Base-by-base conservation (phyloP, 2,888 invertebrate species). In the Schizaphis graminum region DNA sequence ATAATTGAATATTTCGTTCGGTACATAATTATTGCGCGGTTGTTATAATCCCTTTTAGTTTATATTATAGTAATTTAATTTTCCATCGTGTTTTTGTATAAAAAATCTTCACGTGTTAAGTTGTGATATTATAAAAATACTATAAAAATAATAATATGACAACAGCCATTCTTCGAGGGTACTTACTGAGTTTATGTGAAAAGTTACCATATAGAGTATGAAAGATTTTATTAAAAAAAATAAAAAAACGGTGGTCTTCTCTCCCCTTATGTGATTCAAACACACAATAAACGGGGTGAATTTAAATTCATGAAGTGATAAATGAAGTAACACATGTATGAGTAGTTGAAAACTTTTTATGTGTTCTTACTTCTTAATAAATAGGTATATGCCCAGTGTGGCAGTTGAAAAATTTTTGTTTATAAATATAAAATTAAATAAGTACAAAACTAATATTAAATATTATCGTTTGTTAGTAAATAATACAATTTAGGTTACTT, bases 281-380 rank as follows among this genome's bases (percentile, higher is more conserved):
- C 53, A 49, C 57, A 57, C 61, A 44, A 91, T 91, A 94, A 94
- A 94, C 90, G 94, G 86, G 94, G 94, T 94, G 94, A 94, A 91
- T 94, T 91, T 91, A 91, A 86, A 94, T 94, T 90, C 87, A 94
- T 94, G 87, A 94, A 94, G 90, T 94, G 94, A 94, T 94, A 94
- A 94, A 94, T 94, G 94, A 67, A 94, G 90, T 86, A 94, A 94
- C 94, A 94, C 94, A 44, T 91, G 90, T 94, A 90, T 35, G 89
- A 90, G 89, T 89, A 61, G 92, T 77, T 44, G 13, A 89, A 92
- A 93, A 93, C 88, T 93, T 93, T 93, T 89, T 77, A 89, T 93
- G 92, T 77, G 92, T 77, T 93, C 77, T 77, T 41, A 47, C 21
- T 28, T 86, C n/a, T 21, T n/a, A 47, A 11, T 53, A 53, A 53